phyloP scores from a whole-genome alignment of 2,888 invertebrate species.

The Chalcosyrphus nemorum region DNA sequence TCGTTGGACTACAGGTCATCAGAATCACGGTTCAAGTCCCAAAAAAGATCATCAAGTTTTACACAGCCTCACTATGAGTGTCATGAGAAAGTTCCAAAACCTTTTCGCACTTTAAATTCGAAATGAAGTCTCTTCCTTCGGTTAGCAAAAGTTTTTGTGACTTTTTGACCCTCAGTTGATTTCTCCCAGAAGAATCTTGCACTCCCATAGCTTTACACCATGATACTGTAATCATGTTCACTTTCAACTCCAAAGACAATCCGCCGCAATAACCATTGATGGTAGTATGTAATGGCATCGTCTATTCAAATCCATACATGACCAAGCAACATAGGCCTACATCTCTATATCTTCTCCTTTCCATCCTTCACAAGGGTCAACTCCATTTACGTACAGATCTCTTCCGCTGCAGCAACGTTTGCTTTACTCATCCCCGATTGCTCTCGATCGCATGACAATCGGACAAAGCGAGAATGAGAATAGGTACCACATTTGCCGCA shows the following conservation, averaged over 20 bases:
- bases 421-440: slow-evolving; percentile 37
- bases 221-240: not conserved
- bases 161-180: not conserved
- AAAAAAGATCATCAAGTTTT: too few relatives aligned
- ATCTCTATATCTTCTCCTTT: not conserved
- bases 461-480: slow-evolving; percentile 57
- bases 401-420: not conserved
- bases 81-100: too few relatives aligned
- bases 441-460: slow-evolving; percentile 64
- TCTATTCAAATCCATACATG: slow-evolving; percentile 20
- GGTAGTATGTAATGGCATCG: slow-evolving; percentile 7
- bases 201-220: not conserved
- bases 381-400: slow-evolving; percentile 26
- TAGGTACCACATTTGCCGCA: slow-evolving; percentile 36
- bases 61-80: too few relatives aligned
- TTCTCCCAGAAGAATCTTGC: not conserved
- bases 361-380: slow-evolving; percentile 9
- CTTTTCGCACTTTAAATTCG: too few relatives aligned
- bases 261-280: not conserved
- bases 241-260: slow-evolving; percentile 1
- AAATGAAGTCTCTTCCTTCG: too few relatives aligned
- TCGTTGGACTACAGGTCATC: too few relatives aligned
- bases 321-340: not conserved
- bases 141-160: too few relatives aligned
- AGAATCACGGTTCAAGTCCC: too few relatives aligned